phyloP scores from a whole-genome alignment of 2,797 vertebrate species.

The Vespertilio murinus region DNA sequence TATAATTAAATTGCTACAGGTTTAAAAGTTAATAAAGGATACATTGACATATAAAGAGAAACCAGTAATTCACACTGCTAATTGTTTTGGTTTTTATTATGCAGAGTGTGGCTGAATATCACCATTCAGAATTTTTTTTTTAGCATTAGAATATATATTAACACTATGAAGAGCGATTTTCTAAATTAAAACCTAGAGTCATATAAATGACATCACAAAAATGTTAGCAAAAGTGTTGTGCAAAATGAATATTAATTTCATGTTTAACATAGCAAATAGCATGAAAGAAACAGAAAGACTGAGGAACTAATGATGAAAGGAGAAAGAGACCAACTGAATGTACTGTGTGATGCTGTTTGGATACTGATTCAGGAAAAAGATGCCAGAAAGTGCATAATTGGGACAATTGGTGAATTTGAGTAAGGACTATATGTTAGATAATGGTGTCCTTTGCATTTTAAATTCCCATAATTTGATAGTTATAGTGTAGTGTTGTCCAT shows the following conservation, averaged over 20 bases:
- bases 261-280: neutral
- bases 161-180: neutral
- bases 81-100: neutral
- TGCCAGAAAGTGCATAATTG: neutral
- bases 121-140: neutral
- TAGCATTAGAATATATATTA: neutral
- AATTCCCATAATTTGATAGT: neutral
- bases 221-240: neutral
- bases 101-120: neutral
- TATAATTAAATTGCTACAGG: neutral
- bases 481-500: neutral
- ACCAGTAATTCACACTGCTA: neutral
- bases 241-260: neutral
- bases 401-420: neutral
- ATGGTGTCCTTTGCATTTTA: neutral
- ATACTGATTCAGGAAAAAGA: neutral
- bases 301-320: neutral
- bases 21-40: constrained; percentile 22
- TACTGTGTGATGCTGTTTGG: neutral
- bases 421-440: neutral
- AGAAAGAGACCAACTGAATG: neutral
- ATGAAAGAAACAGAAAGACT: neutral
- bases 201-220: neutral
- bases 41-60: neutral
- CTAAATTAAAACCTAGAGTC: neutral